Evolutionary conservation across 1,140 invertebrate genomes (phyloP).

Genomic region (Nautilus pompilius): DNA sequence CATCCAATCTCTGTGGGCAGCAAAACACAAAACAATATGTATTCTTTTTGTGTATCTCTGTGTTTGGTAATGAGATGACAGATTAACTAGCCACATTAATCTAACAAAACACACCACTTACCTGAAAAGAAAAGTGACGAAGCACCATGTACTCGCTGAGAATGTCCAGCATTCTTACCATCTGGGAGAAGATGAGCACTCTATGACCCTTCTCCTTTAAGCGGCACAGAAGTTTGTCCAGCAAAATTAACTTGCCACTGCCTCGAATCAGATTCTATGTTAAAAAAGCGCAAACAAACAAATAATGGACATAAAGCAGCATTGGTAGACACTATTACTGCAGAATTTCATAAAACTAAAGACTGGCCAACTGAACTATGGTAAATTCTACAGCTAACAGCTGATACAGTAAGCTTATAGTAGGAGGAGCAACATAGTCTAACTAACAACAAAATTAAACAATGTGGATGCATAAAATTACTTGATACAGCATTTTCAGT

Average conservation of each 20-base stretch:
- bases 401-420: too few relatives aligned
- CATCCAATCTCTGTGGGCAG: conserved; percentile 95
- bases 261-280: conserved; percentile 48
- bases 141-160: conserved; percentile 70
- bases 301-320: not conserved
- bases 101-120: conserved; percentile 55
- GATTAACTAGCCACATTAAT: not conserved
- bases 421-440: too few relatives aligned
- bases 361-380: too few relatives aligned
- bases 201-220: conserved; percentile 86
- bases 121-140: conserved; percentile 53
- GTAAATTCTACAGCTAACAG: too few relatives aligned
- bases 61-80: too few relatives aligned
- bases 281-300: not conserved
- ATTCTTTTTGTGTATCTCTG: too few relatives aligned
- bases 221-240: conserved; percentile 79
- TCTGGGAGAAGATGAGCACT: conserved; percentile 95
- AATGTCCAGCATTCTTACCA: conserved; percentile 96
- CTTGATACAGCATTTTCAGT: too few relatives aligned
- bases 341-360: too few relatives aligned
- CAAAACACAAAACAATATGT: conserved; percentile 2
- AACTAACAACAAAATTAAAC: too few relatives aligned
- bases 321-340: too few relatives aligned
- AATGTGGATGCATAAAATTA: too few relatives aligned
- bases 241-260: conserved; percentile 81